These are phyloP conservation scores for Drosophila neotestacea DNA, from an alignment of 2,888 invertebrate genomes.

Conservation along the genomic window DNA sequence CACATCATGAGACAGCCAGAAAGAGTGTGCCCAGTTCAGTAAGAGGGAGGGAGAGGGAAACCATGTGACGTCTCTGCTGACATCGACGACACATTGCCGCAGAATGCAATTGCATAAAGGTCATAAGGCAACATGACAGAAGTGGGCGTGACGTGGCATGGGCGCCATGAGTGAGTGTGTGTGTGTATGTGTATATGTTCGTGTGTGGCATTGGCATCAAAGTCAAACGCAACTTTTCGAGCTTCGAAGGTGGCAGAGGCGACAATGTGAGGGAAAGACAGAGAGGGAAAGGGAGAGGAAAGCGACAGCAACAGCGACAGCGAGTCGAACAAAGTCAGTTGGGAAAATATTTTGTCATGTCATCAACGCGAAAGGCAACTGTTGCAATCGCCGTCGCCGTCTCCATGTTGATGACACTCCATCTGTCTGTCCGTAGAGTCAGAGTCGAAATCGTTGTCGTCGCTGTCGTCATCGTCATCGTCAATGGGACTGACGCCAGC, in stretches of 20 bases:
- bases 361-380: constrained; percentile 75
- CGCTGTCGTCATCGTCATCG: constrained; percentile 23
- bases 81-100: constrained; percentile 65
- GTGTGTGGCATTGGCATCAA: constrained; percentile 68
- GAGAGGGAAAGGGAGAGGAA: too few species aligned
- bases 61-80: constrained; percentile 37
- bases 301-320: neutral
- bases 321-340: constrained; percentile 58
- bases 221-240: constrained; percentile 73
- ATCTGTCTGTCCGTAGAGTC: constrained; percentile 16
- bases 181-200: neutral
- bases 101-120: constrained; percentile 78
- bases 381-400: constrained; percentile 55
- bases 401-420: constrained; percentile 52
- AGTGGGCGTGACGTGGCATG: constrained; percentile 30
- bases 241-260: constrained; percentile 16
- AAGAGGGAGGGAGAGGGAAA: neutral
- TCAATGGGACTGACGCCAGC: constrained; percentile 70
- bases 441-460: constrained; percentile 28
- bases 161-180: neutral
- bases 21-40: constrained; percentile 13
- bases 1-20: constrained; percentile 39
- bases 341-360: constrained; percentile 81
- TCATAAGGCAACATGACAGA: constrained; percentile 61
- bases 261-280: neutral